These are phyloP conservation scores for Drosophila azteca DNA, from an alignment of 1,140 invertebrate species.

Conservation along the genomic window DNA sequence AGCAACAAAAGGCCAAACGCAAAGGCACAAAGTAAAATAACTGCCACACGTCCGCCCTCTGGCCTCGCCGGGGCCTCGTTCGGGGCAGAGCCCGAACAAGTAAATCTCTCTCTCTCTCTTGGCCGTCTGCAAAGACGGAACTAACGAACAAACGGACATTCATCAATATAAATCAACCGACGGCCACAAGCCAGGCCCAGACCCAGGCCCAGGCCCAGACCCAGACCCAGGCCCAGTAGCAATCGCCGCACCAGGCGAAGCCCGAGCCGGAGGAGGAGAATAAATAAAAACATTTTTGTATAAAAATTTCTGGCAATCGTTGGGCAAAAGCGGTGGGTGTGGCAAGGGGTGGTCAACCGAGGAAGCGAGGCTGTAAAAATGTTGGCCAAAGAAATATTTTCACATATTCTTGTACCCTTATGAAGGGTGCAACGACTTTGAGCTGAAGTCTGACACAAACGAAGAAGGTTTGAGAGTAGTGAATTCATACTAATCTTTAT, in stretches of 20 bases:
- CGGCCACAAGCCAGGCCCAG: conserved; percentile 65
- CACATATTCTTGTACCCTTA: conserved; percentile 59
- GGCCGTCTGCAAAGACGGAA: conserved; percentile 74
- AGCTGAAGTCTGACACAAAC: no score
- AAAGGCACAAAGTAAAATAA: conserved; percentile 67
- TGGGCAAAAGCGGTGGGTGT: conserved; percentile 27
- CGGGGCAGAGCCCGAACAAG: conserved; percentile 38
- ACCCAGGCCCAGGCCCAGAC: neutral
- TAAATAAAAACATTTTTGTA: conserved; percentile 78
- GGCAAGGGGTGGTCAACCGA: neutral
- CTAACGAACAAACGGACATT: conserved; percentile 82
- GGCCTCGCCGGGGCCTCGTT: no score
- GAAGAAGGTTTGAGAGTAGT: no score
- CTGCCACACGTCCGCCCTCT: conserved; percentile 43
- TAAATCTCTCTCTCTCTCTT: conserved; percentile 72
- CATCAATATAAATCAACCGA: conserved; percentile 82
- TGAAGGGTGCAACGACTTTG: no score
- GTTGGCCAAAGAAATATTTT: conserved; percentile 82
- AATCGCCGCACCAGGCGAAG: neutral
- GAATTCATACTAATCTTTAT: no score
- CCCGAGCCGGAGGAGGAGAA: conserved; percentile 17
- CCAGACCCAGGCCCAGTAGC: neutral
- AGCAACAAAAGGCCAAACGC: conserved; percentile 48
- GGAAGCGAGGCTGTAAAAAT: conserved; percentile 68
- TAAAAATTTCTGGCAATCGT: conserved; percentile 70